These are phyloP conservation scores for Leptobrachium ailaonicum DNA, from an alignment of 2,113 vertebrate genomes.

Conservation along the genomic window DNA sequence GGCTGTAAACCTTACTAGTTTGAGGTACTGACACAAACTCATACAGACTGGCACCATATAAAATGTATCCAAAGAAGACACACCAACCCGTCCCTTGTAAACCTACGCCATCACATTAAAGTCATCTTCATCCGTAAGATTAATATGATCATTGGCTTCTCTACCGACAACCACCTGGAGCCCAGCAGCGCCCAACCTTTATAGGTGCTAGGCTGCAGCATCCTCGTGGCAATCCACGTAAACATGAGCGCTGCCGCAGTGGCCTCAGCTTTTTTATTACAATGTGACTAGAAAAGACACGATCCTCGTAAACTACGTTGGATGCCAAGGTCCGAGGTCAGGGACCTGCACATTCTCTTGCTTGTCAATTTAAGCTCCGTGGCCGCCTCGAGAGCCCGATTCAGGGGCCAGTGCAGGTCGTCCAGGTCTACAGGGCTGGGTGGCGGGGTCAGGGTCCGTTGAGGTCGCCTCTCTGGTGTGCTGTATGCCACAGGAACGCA, in stretches of 20 bases:
- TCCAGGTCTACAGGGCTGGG: conserved; percentile 30
- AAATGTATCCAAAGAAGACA: no score
- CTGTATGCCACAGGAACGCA: neutral
- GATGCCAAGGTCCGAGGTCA: conserved; percentile 68
- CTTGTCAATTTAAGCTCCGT: conserved; percentile 66
- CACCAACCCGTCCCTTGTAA: no score
- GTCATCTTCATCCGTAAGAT: no score
- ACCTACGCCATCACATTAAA: no score
- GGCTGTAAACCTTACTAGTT: no score
- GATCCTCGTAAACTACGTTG: conserved; percentile 61
- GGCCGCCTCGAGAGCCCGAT: conserved; percentile 69
- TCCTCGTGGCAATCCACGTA: neutral
- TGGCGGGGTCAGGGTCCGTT: neutral
- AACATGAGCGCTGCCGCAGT: no score
- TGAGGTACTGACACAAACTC: no score
- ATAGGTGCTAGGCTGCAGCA: neutral
- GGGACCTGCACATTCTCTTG: conserved; percentile 67
- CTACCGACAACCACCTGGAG: no score
- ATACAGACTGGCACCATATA: no score
- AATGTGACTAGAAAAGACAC: conserved; percentile 67
- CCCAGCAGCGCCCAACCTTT: no score
- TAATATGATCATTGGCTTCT: no score
- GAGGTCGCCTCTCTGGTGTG: neutral
- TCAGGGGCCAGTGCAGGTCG: conserved; percentile 67
- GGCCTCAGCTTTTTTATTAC: no score